Base-by-base conservation (phyloP, 2,113 vertebrate species). In the Siniperca knerii region DNA sequence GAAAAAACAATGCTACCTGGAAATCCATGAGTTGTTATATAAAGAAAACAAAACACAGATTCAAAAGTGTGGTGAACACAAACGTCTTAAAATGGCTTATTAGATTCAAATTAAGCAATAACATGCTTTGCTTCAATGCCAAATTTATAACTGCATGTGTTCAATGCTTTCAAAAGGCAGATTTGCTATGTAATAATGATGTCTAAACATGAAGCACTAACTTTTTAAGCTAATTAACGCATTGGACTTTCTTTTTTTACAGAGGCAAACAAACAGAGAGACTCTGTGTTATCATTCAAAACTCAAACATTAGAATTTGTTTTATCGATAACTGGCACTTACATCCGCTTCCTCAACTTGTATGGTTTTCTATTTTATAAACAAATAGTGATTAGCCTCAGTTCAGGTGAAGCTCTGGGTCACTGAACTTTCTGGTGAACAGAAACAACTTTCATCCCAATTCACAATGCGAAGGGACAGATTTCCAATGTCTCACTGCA, bases 341-440 rank as follows among this genome's bases (percentile, higher is more conserved):
- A 20, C 0, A 46, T 50, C 13, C 4, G n/a, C 29, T 54, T 46
- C 54, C 46, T 68, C 25, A 64, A 72, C 48, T 46, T 8, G 15
- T 21, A 11, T 4, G 6, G n/a, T n/a, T 20, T n/a, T 33, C 12
- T 54, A 52, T 77, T 55, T 78, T 18, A 57, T 11, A 35, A 81
- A 66, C 37, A 64, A 62, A 82, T 2, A 81, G 4, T 20, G 71
- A 70, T 15, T 55, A 64, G 5, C 18, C 23, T 65, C 35, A 6
- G 52, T 46, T 71, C 67, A 74, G 33, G 15, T 61, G 18, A 64
- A 70, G 48, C 52, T 71, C 46, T 21, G 69, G 60, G 52, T 58
- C 74, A 48, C n/a, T 70, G 58, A 70, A 65, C 64, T 60, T 42
- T 74, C 75, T 54, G 44, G 20, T 46, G 64, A 86, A 86, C 65